Evolutionary conservation across 2,888 invertebrate genomes (phyloP), one percentile per base, ranked within the genome.

Genomic region (Himalopsyche japonica): DNA sequence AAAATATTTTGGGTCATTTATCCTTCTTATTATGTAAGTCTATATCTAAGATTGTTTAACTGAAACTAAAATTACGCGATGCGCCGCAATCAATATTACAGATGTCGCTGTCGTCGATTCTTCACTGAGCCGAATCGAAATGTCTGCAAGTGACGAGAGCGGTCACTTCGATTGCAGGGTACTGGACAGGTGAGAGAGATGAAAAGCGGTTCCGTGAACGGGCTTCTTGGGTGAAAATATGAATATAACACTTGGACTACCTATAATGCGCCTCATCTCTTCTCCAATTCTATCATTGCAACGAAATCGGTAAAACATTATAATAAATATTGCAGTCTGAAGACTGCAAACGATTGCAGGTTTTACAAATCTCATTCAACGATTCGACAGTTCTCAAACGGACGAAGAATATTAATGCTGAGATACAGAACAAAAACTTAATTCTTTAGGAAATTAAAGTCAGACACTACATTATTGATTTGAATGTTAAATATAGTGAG

Each of bases 31-130:
- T 70, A 70, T 12, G 27, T 70, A 70, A 70, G 47, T 48, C 79
- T 79, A 79, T 47, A 47, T 47, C 79, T 79, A 79, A 47, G 43
- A 34, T 77, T 79, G 47, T 47, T 48, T 47, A 79, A 79, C 79
- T 79, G 79, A 79, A 79, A 79, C 79, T 79, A 79, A 48, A 79
- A 79, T 43, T 79, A 79, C 30, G 79, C 79, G 79, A 79, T 30
- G 43, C 79, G 79, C 79, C 47, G 79, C 47, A 24, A 47, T 79
- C 47, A 70, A 70, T 27, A 70, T 70, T 24, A 70, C 70, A 27
- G 15, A 30, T 70, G 70, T 70, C 70, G 27, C 70, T 27, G 70
- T 70, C 27, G 70, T 70, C 70, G 27, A 70, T 30, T 70, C 70
- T 70, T 70, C 70, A 27, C 70, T 70, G 12, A 27, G 30, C 24